Evolutionary conservation across 1,140 invertebrate species (phyloP), one percentile per base, ranked within the genome.

Genomic region (Apis cerana): DNA sequence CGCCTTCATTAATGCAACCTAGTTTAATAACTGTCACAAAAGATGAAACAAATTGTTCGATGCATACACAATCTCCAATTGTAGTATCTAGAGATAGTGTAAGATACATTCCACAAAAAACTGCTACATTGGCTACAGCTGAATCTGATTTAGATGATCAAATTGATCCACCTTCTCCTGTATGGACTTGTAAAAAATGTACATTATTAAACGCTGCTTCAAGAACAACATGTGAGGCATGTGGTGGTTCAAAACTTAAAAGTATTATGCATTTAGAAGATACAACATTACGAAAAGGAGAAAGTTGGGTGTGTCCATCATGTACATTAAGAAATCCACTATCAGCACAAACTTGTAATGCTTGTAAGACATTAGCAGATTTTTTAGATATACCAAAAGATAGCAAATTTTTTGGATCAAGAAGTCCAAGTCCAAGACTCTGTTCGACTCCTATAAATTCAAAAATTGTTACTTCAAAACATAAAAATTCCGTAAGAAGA

Each of bases 121-220:
- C 94, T 8, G 91, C 91, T 19, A 95, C 95, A n/a, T 87, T 94
- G 65, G 93, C 93, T 2, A 93, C 92, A 0, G 90, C 85, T 21
- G 91, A 94, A 82, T 91, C 93, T 74, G 88, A 94, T 89, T 72
- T 92, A 15, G 93, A 94, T 11, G 92, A 94, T 81, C 90, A 92
- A n/a, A 59, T 91, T 1, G 92, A 93, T 23, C 84, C 89, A n/a
- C 84, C 85, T 9, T 90, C 91, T n/a, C 93, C 95, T 62, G 95
- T 96, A 23, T 98, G 98, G 98, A 97, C 97, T 10, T 98, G 98
- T 91, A 96, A 96, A 85, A 98, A 98, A 89, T 98, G 98, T 92
- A 98, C 98, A 2, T 94, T 98, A 67, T 95, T 98, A 7, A 98
- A 98, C 94, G 95, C 96, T 33, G 95, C 95, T 1, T 93, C 94